phyloP scores from a whole-genome alignment of 1,140 invertebrate genomes.

The Maconellicoccus hirsutus region DNA sequence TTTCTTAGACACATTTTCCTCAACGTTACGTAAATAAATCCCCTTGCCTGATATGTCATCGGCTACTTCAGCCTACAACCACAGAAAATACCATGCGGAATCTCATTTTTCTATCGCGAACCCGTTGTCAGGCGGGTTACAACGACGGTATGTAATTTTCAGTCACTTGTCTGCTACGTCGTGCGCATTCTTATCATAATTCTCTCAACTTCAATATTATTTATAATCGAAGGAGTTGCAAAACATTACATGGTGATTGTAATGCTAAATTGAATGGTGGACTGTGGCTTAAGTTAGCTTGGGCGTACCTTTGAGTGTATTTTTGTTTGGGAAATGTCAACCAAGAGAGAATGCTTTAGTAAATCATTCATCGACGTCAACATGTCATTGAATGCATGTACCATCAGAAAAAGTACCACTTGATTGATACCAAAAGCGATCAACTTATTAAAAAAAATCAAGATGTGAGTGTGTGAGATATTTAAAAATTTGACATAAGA shows the following conservation, averaged over 20 bases:
- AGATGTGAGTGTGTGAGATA: too few species aligned
- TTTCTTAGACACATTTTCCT: constrained; percentile 4
- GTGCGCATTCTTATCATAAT: constrained; percentile 8
- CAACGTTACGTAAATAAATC: not conserved
- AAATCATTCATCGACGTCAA: too few species aligned
- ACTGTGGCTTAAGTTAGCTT: too few species aligned
- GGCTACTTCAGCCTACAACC: not conserved
- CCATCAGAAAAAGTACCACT: too few species aligned
- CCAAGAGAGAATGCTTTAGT: too few species aligned
- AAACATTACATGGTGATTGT: not conserved
- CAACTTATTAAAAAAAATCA: too few species aligned
- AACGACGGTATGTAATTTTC: not conserved
- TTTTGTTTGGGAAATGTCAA: too few species aligned
- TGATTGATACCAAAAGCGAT: too few species aligned
- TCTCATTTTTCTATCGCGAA: constrained; percentile 8
- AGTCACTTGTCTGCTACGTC: not conserved
- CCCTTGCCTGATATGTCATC: not conserved
- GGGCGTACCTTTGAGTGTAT: too few species aligned
- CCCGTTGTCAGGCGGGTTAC: not conserved
- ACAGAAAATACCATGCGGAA: not conserved
- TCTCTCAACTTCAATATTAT: not conserved
- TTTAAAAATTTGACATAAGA: too few species aligned
- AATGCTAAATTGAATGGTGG: not conserved
- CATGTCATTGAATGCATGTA: too few species aligned
- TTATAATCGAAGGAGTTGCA: not conserved